A percentile compares a stretch with the other conserved stretches of the same genome.
These are phyloP conservation scores for Xiphophorus hellerii DNA, from an alignment of 2,113 vertebrate species.

Conservation along the genomic window DNA sequence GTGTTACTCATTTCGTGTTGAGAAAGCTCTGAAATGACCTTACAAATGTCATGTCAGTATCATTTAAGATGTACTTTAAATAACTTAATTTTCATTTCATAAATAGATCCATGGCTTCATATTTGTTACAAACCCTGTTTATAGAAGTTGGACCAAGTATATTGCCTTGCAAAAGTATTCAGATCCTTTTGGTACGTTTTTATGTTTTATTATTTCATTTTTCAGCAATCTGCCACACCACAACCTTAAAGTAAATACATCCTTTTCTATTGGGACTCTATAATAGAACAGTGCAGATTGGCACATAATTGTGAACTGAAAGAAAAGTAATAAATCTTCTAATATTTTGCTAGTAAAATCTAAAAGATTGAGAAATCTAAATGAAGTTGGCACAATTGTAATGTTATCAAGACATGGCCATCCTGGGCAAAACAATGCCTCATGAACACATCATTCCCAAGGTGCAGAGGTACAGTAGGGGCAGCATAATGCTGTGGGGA, in stretches of 20 bases:
- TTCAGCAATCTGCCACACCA: not conserved
- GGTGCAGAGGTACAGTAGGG: no score
- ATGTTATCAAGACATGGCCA: no score
- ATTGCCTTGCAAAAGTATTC: not conserved
- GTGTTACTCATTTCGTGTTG: not conserved
- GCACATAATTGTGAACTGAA: not conserved
- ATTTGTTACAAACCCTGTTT: not conserved
- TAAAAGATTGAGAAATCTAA: not conserved
- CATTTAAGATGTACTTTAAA: not conserved
- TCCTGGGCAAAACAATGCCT: no score
- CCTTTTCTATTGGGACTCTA: not conserved
- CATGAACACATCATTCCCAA: no score
- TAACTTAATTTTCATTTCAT: not conserved
- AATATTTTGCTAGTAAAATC: not conserved
- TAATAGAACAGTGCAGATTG: not conserved
- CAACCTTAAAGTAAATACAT: not conserved
- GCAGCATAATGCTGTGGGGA: no score
- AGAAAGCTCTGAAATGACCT: not conserved
- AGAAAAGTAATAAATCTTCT: not conserved
- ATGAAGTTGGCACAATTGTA: no score
- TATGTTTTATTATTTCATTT: no score
- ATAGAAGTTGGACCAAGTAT: not conserved
- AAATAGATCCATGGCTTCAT: not conserved
- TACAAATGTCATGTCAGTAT: no score
- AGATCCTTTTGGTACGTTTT: not conserved